A percentile compares a stretch with the other conserved stretches of the same genome.
phyloP scores from a whole-genome alignment of 2,113 vertebrate genomes.

The Semicossyphus pulcher region DNA sequence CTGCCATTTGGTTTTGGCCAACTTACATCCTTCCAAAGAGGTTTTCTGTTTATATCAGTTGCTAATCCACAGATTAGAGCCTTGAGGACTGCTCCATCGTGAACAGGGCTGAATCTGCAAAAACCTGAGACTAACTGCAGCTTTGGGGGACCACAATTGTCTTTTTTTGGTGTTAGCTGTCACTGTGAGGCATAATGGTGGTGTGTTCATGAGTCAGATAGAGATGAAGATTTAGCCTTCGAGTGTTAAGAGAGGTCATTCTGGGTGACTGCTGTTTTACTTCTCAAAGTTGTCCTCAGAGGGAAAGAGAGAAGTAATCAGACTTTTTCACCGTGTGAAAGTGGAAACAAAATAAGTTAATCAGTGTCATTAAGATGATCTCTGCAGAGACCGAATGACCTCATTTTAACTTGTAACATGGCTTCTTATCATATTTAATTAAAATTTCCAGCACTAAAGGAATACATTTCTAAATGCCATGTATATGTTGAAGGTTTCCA shows the following conservation, averaged over 20 bases:
- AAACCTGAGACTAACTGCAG: background rate
- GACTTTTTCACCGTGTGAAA: constrained; percentile 52
- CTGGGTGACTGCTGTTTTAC: constrained; percentile 63
- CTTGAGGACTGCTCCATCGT: background rate
- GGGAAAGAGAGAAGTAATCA: constrained; percentile 38
- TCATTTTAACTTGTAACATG: background rate
- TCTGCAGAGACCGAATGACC: constrained; percentile 21
- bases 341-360: constrained; percentile 29
- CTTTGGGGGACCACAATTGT: constrained; percentile 23
- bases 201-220: constrained; percentile 22
- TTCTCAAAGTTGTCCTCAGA: constrained; percentile 48
- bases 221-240: constrained; percentile 40
- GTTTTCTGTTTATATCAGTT: background rate
- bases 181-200: background rate
- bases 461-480: background rate
- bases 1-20: background rate
- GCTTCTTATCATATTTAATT: background rate
- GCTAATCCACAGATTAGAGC: background rate
- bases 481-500: background rate
- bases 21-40: background rate
- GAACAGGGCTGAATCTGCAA: background rate
- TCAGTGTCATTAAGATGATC: constrained; percentile 38
- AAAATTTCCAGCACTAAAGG: background rate
- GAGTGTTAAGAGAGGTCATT: constrained; percentile 71
- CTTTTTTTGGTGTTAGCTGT: constrained; percentile 39